Conservation (phyloP, 2,113 vertebrate species). For the Microcebus jonahi region DNA sequence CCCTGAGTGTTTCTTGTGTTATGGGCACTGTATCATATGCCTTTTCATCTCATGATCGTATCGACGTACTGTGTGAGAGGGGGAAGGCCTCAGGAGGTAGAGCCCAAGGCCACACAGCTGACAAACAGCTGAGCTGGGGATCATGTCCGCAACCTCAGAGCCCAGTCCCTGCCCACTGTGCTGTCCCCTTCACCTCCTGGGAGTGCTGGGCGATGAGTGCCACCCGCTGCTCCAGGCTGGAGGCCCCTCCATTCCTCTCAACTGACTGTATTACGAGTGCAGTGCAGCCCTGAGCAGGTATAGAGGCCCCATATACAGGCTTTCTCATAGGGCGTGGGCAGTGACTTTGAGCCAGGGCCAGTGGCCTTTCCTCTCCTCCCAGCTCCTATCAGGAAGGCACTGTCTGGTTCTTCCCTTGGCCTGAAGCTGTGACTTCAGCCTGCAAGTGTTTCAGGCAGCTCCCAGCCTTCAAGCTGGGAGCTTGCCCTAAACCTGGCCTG, state of each 20-base stretch:
- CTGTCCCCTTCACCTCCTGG: neutral
- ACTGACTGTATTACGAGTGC: neutral
- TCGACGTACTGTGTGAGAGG: neutral
- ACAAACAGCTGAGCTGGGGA: neutral
- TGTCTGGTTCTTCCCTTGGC: neutral
- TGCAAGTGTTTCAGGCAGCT: neutral
- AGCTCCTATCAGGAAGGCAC: neutral
- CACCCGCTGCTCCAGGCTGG: neutral
- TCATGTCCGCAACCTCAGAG: neutral
- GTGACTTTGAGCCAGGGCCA: neutral
- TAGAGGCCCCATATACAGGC: neutral
- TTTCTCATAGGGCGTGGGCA: neutral
- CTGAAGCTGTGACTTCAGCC: neutral
- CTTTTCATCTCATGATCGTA: too few relatives aligned
- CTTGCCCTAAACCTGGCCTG: neutral
- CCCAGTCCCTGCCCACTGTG: neutral
- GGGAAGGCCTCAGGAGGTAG: neutral
- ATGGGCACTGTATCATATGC: neutral
- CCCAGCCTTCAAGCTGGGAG: neutral
- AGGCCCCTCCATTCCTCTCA: neutral
- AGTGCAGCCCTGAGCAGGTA: neutral
- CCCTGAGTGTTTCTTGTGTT: neutral
- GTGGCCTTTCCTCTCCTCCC: neutral
- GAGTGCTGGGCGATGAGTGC: neutral
- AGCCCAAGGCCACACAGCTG: neutral